phyloP scores from a whole-genome alignment of 35 echinoderm and acorn worm species.

The Patiria miniata region DNA sequence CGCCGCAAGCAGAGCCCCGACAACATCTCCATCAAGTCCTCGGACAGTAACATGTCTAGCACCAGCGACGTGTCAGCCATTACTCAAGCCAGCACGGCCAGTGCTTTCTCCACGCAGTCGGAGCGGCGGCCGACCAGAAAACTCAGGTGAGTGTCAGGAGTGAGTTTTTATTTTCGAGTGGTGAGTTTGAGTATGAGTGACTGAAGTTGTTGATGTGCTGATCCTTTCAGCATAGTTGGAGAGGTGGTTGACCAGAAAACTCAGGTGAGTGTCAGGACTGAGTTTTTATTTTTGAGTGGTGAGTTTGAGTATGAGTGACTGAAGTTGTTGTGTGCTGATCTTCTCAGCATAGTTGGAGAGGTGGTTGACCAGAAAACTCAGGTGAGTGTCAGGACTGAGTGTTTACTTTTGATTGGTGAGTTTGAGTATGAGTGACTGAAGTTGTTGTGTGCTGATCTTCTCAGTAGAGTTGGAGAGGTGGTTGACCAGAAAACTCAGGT shows the following conservation, averaged over 20 bases:
- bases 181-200: not conserved
- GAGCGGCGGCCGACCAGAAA: constrained; percentile 91
- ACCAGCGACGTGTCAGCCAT: constrained; percentile 95
- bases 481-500: no score
- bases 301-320: not conserved
- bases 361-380: no score
- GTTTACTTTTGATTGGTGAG: no score
- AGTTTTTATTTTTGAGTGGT: not conserved
- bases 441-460: no score
- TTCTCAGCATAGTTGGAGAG: no score
- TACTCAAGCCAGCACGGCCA: constrained; percentile 87
- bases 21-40: constrained; percentile 98
- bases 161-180: no score
- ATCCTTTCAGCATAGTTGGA: not conserved
- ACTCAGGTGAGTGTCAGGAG: constrained; percentile 85
- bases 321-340: not conserved
- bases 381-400: not conserved
- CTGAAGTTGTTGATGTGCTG: not conserved
- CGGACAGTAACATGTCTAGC: constrained; percentile 96
- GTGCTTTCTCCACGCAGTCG: constrained; percentile 93
- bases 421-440: no score
- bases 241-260: not conserved
- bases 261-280: no score
- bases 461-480: no score
- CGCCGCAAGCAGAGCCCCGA: constrained; percentile 96